Base-by-base conservation (phyloP, 2,797 vertebrate species). In the Sebastes kiyomatsui region DNA sequence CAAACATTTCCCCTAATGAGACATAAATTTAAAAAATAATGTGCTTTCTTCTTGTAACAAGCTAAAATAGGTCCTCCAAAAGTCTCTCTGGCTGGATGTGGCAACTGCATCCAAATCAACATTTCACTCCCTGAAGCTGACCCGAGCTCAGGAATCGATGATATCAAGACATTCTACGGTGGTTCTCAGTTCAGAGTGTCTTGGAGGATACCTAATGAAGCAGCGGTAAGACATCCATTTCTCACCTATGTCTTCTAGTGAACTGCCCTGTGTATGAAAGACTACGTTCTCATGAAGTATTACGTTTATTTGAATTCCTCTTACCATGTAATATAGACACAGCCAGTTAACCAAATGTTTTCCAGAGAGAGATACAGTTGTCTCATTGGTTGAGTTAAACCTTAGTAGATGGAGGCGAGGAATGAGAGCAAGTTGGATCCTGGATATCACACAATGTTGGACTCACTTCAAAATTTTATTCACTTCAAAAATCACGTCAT, bases 61-160 rank as follows among this genome's bases (percentile, higher is more conserved):
- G 95, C 92, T 11, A 59, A 4, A 60, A 87, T 96, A n/a, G 83
- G 78, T 59, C 82, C 92, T 42, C 92, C 94, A 3, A 0, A 4
- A 0, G 3, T 95, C 2, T 78, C 78, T 9, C 61, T 95, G 70
- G 49, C 58, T 25, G 92, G 92, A 73, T 91, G 86, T 80, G 93
- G 88, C 7, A 67, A 77, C 32, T 93, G 82, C 72, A 84, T 96
- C 18, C 46, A 75, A 0, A 25, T 94, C 54, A 90, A 81, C 82
- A 80, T 95, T 4, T 86, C 92, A 0, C 30, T 93, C 18, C 89
- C 91, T 2, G 1, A 78, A 4, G 7, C 62, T 1, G 42, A 81
- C 68, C 23, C 0, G 0, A 2, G 1, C 1, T 32, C 86, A 18
- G 0, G 3, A 5, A 5, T 25, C 1, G 0, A 0, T 0, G 25